Percentiles rank a stretch among this genome's conserved stretches.
Evolutionary conservation across 2,797 vertebrate genomes (phyloP).

Genomic region (Anisognathus igniventris): DNA sequence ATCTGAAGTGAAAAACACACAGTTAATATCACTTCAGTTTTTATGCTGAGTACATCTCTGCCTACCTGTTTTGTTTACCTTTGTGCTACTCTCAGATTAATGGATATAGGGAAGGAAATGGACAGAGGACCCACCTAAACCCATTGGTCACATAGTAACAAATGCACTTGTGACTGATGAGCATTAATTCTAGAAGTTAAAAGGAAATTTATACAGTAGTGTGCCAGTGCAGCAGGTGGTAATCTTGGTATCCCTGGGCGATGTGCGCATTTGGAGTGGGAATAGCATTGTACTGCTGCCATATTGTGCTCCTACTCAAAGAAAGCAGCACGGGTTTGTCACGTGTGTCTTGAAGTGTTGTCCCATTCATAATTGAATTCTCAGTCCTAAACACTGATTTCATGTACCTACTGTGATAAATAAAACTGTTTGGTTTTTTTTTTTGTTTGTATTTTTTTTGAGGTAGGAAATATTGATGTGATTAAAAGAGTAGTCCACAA

Average conservation of each 20-base stretch:
- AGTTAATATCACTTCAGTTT: background rate
- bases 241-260: background rate
- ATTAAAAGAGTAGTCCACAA: background rate
- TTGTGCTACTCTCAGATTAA: background rate
- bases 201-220: background rate
- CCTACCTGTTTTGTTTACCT: background rate
- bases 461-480: background rate
- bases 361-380: background rate
- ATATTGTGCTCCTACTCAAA: background rate
- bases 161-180: background rate
- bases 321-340: background rate
- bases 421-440: background rate
- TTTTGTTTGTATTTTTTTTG: background rate
- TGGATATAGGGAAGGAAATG: background rate
- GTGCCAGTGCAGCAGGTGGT: background rate
- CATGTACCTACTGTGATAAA: background rate
- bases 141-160: background rate
- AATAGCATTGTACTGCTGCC: background rate
- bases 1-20: background rate
- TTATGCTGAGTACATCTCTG: background rate
- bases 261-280: background rate
- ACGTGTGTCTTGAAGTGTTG: background rate
- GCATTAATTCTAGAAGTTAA: background rate
- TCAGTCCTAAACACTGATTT: background rate
- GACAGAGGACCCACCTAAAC: background rate